phyloP scores from a whole-genome alignment of 2,888 invertebrate genomes.

The Lysandra bellargus region DNA sequence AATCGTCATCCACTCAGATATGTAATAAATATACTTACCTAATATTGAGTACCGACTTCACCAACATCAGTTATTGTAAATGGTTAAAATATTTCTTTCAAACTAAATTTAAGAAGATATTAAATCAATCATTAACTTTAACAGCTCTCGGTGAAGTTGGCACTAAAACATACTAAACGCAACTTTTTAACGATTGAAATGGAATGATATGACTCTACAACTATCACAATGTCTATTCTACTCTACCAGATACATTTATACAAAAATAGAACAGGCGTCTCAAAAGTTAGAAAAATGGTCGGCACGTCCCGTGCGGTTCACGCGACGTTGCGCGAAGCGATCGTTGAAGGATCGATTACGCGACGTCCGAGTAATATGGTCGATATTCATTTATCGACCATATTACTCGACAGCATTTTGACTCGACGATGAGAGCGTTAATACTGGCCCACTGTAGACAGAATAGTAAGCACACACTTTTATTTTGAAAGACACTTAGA shows the following conservation, averaged over 20 bases:
- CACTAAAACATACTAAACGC: neutral
- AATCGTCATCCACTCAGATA: neutral
- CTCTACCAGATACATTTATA: neutral
- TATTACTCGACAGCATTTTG: too few relatives aligned
- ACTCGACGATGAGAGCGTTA: neutral
- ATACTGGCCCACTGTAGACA: neutral
- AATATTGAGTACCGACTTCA: neutral
- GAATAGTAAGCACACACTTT: neutral
- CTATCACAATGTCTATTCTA: neutral
- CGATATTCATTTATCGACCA: too few relatives aligned
- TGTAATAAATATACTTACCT: neutral
- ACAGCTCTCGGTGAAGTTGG: too few relatives aligned
- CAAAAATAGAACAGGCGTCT: conserved; percentile 1
- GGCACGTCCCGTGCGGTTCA: neutral
- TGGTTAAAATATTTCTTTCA: too few relatives aligned
- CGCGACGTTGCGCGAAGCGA: neutral
- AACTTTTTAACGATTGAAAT: neutral
- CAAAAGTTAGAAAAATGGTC: neutral
- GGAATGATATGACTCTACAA: conserved; percentile 7
- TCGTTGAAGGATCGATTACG: neutral
- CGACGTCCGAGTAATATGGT: neutral
- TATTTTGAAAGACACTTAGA: neutral
- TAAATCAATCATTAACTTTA: too few relatives aligned
- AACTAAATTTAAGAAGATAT: too few relatives aligned
- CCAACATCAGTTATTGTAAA: neutral